Evolutionary conservation across 2,888 invertebrate species (phyloP), one percentile per base, ranked within the genome.

Genomic region (Synanthedon myopaeformis): DNA sequence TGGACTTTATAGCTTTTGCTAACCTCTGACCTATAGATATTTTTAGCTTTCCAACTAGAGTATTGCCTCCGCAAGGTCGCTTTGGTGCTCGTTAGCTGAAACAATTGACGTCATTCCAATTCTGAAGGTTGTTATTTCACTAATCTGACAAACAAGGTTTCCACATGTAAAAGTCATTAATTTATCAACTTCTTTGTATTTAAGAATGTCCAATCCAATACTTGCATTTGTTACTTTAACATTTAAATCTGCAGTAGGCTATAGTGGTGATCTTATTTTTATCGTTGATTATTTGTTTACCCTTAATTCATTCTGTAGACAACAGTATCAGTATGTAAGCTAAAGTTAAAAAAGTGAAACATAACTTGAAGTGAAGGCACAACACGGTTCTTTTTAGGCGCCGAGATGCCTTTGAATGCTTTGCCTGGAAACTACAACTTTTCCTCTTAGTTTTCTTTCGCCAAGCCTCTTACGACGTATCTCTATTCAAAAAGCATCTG

Each of bases 91-190:
- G 78, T 82, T 81, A 77, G 78, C 82, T 84, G 79, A 83, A 84
- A 83, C 85, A 82, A 82, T 76, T 83, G 82, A 85, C 84, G 85
- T 86, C 84, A 85, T 64, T 65, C 63, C 57, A 57, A 62, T 64
- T 65, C 67, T 70, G 78, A 81, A 79, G 82, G 81, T 69, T 70
- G 71, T 74, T 74, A 70, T 67, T 65, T 63, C 66, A 70, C 72
- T 80, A 80, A 77, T 76, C 76, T 71, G 71, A 71, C 75, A 74
- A 74, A 67, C 64, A 58, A 56, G 61, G 64, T 68, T 66, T 70
- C 67, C 60, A 66, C 64, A 62, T 45, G 45, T 45, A 13, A 45
- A 63, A 59, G 57, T 62, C 59, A 57, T 60, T 57, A 57, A 58
- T 59, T 59, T 56, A 58, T 57, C 52, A 59, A 61, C 52, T 35